Percentiles rank a stretch among this genome's conserved stretches.
Evolutionary conservation across 2,888 invertebrate species (phyloP).

Genomic region (Trissolcus brochymenae): DNA sequence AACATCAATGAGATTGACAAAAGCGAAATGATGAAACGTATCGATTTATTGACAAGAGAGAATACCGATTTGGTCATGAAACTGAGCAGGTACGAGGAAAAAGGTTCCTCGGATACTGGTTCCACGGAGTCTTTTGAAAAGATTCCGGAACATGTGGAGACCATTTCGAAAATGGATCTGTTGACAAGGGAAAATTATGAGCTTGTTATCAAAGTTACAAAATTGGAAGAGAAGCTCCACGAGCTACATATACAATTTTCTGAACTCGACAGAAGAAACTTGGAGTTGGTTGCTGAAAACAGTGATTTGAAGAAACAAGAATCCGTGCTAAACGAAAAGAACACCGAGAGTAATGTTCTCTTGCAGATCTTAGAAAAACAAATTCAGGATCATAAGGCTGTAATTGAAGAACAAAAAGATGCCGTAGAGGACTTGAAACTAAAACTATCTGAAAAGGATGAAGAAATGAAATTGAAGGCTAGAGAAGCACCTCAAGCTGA

Average conservation of each 20-base stretch:
- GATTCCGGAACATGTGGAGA: conserved; percentile 68
- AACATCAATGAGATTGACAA: conserved; percentile 67
- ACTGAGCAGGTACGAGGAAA: conserved; percentile 69
- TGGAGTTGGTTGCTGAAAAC: conserved; percentile 59
- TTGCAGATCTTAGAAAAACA: conserved; percentile 64
- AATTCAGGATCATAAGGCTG: conserved; percentile 77
- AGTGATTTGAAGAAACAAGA: conserved; percentile 58
- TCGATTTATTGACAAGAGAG: conserved; percentile 69
- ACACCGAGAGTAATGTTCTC: not conserved
- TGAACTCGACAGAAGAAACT: conserved; percentile 26
- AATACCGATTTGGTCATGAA: conserved; percentile 68
- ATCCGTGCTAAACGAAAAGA: not conserved
- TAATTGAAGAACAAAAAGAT: conserved; percentile 81
- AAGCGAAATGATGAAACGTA: conserved; percentile 67
- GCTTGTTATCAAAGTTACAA: conserved; percentile 68
- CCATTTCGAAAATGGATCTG: conserved; percentile 63
- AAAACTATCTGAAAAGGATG: conserved; percentile 76
- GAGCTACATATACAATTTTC: conserved; percentile 44
- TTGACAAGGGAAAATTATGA: conserved; percentile 70
- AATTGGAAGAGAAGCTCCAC: conserved; percentile 67
- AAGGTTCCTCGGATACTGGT: conserved; percentile 72
- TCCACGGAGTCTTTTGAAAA: conserved; percentile 74
- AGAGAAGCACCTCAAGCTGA: conserved; percentile 58
- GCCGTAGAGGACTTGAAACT: conserved; percentile 79
- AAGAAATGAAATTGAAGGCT: conserved; percentile 73